Evolutionary conservation across 2,888 invertebrate species (phyloP).

Genomic region (Arenicola marina): DNA sequence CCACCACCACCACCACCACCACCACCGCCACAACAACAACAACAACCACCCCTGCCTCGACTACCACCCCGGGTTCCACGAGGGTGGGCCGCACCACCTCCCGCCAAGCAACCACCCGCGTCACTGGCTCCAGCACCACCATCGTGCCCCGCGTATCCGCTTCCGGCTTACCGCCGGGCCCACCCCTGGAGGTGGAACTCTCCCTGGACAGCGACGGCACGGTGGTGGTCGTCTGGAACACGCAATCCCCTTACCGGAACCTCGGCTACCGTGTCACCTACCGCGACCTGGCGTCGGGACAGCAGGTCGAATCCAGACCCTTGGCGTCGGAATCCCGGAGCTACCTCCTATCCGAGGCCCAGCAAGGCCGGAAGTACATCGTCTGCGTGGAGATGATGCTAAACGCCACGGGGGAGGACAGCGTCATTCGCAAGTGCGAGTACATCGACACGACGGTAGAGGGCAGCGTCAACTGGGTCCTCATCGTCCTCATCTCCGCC

Average conservation of each 20-base stretch:
- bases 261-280: conserved; percentile 1
- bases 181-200: too few relatives aligned
- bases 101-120: too few relatives aligned
- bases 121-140: too few relatives aligned
- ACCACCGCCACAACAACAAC: too few relatives aligned
- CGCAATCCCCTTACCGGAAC: neutral
- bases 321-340: neutral
- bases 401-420: too few relatives aligned
- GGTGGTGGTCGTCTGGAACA: neutral
- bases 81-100: too few relatives aligned
- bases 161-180: too few relatives aligned
- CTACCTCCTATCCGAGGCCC: neutral
- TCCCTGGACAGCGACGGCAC: neutral
- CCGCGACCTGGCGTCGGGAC: conserved; percentile 4
- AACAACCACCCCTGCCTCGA: too few relatives aligned
- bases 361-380: neutral
- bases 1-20: too few relatives aligned
- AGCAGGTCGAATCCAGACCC: neutral
- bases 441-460: neutral
- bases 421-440: conserved; percentile 1
- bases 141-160: too few relatives aligned
- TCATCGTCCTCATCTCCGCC: conserved; percentile 2
- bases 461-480: neutral
- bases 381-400: conserved; percentile 7
- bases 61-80: too few relatives aligned